phyloP scores from a whole-genome alignment of 2,888 invertebrate genomes.

The Lapara coniferarum region DNA sequence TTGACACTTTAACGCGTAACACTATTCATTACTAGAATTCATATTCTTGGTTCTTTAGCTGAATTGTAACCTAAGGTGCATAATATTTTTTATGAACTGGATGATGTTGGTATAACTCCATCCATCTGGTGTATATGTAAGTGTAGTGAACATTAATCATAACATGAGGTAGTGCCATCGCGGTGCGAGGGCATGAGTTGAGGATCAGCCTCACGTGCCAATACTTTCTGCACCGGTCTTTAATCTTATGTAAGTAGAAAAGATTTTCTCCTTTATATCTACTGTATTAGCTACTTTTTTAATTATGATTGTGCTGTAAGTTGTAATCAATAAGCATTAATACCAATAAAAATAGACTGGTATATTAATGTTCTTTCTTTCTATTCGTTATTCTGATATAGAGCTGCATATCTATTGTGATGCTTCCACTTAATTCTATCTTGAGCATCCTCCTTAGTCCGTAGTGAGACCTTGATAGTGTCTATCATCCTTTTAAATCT shows the following conservation, averaged over 20 bases:
- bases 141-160: constrained; percentile 71
- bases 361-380: too few species aligned
- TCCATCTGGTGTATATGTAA: constrained; percentile 41
- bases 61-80: not conserved
- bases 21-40: not conserved
- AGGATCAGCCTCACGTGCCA: constrained; percentile 52
- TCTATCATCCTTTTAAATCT: too few species aligned
- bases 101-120: not conserved
- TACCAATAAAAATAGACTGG: too few species aligned
- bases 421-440: too few species aligned
- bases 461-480: too few species aligned
- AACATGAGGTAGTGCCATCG: constrained; percentile 39
- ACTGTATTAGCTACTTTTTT: constrained; percentile 7
- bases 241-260: constrained; percentile 70
- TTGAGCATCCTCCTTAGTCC: too few species aligned
- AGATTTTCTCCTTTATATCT: constrained; percentile 32
- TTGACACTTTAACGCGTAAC: not conserved
- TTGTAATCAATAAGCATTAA: too few species aligned
- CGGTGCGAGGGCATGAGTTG: constrained; percentile 63
- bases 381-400: too few species aligned
- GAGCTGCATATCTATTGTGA: too few species aligned
- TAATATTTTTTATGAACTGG: not conserved
- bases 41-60: too few species aligned
- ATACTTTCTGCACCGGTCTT: constrained; percentile 67
- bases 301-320: not conserved